These are phyloP conservation scores for Takifugu rubripes DNA, from an alignment of 2,797 vertebrate species.

Conservation along the genomic window DNA sequence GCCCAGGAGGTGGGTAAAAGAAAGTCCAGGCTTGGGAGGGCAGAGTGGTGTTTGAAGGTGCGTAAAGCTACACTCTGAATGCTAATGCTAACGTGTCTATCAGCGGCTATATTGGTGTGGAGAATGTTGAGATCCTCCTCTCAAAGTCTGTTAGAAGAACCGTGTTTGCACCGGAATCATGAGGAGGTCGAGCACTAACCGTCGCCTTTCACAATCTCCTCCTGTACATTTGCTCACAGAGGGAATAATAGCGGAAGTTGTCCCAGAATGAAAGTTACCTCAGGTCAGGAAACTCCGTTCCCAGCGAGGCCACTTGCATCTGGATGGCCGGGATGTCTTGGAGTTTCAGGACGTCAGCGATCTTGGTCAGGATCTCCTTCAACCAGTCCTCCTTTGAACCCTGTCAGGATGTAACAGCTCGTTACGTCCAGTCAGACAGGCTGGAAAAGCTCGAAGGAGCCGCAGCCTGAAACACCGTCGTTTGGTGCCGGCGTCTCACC, in stretches of 20 bases:
- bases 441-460: too few species aligned
- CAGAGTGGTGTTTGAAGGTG: too few species aligned
- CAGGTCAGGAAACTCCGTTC: conserved; percentile 44
- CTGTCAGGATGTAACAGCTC: conserved; percentile 27
- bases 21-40: too few species aligned
- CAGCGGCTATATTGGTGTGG: not conserved
- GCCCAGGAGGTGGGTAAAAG: too few species aligned
- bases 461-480: too few species aligned
- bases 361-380: conserved; percentile 43
- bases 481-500: conserved; percentile 63
- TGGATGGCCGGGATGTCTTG: conserved; percentile 62
- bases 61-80: not conserved
- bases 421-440: not conserved
- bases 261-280: conserved; percentile 36
- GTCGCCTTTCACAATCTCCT: too few species aligned
- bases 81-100: not conserved
- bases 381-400: conserved; percentile 53
- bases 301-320: conserved; percentile 45
- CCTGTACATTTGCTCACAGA: too few species aligned
- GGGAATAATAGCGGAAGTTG: too few species aligned
- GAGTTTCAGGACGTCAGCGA: conserved; percentile 63
- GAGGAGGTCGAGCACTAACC: too few species aligned
- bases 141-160: not conserved
- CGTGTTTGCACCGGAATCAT: not conserved
- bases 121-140: not conserved